Evolutionary conservation across 2,888 invertebrate species (phyloP).

Genomic region (Aspidiotus destructor): DNA sequence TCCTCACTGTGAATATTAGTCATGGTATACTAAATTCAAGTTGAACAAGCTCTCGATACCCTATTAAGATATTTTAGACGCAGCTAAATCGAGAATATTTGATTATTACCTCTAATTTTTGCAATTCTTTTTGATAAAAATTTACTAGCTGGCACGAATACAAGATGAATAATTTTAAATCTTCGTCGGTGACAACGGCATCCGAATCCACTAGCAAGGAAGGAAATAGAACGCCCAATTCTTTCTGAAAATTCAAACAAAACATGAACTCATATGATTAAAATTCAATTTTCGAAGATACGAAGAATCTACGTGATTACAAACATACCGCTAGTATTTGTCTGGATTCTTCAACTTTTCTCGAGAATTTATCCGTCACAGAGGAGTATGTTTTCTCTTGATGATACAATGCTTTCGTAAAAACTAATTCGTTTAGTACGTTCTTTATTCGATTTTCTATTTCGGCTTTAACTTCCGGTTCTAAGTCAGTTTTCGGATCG

Average conservation of each 20-base stretch:
- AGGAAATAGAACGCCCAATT: conserved; percentile 23
- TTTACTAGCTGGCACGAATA: conserved; percentile 21
- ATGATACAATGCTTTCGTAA: conserved; percentile 23
- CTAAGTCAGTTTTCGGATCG: conserved; percentile 23
- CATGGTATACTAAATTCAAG: too few relatives aligned
- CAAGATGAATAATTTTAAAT: conserved; percentile 21
- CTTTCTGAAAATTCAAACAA: conserved; percentile 10
- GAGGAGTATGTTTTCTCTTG: conserved; percentile 22
- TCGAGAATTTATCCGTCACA: conserved; percentile 24
- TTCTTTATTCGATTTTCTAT: conserved; percentile 21
- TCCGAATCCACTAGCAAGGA: conserved; percentile 8
- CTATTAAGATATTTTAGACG: too few relatives aligned
- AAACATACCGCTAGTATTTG: conserved; percentile 15
- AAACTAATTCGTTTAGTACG: conserved; percentile 19
- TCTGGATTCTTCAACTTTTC: conserved; percentile 20
- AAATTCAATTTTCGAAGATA: neutral
- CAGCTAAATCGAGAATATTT: too few relatives aligned
- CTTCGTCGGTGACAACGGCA: conserved; percentile 8
- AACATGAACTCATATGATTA: neutral
- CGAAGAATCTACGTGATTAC: neutral
- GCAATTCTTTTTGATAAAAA: conserved; percentile 65
- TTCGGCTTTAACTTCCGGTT: conserved; percentile 2
- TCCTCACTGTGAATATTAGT: too few relatives aligned
- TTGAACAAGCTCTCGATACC: too few relatives aligned
- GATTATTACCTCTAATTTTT: conserved; percentile 52